These are phyloP conservation scores for Phocoena sinus DNA, from an alignment of 2,113 vertebrate species.

Conservation along the genomic window DNA sequence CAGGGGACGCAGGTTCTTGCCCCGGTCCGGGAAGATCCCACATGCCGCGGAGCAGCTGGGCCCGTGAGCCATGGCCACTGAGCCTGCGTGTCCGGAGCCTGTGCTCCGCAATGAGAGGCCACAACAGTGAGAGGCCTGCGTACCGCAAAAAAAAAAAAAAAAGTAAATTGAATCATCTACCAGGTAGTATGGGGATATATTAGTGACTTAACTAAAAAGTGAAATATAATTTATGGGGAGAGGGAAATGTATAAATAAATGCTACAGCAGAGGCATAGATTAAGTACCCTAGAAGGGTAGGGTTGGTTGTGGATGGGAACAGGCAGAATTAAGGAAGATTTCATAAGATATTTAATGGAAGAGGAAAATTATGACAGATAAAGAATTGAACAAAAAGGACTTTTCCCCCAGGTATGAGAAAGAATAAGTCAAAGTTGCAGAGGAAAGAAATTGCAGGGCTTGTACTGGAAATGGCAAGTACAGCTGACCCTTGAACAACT, in stretches of 20 bases:
- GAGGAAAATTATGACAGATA: background rate
- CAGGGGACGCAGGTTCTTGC: no score
- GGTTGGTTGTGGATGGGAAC: background rate
- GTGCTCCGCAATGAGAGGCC: no score
- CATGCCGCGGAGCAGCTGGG: no score
- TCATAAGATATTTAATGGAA: background rate
- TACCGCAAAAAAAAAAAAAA: background rate
- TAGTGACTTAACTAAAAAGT: constrained; percentile 14
- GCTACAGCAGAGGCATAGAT: background rate
- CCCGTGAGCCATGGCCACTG: no score
- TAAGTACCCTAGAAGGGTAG: background rate
- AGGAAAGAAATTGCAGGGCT: background rate
- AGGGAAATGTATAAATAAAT: background rate
- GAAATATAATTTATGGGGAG: background rate
- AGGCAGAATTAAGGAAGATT: background rate
- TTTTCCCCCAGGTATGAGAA: background rate
- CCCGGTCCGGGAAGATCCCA: no score
- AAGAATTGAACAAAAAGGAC: background rate
- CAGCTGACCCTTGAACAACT: no score
- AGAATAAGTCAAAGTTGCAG: background rate
- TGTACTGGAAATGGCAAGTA: background rate
- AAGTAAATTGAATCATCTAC: background rate
- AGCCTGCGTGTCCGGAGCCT: accelerated
- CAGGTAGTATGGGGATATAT: background rate
- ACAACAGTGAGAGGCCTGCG: no score